Percentiles rank a stretch among this genome's conserved stretches.
Conservation (phyloP, 2,888 invertebrate species). For the Protophormia terraenovae region DNA sequence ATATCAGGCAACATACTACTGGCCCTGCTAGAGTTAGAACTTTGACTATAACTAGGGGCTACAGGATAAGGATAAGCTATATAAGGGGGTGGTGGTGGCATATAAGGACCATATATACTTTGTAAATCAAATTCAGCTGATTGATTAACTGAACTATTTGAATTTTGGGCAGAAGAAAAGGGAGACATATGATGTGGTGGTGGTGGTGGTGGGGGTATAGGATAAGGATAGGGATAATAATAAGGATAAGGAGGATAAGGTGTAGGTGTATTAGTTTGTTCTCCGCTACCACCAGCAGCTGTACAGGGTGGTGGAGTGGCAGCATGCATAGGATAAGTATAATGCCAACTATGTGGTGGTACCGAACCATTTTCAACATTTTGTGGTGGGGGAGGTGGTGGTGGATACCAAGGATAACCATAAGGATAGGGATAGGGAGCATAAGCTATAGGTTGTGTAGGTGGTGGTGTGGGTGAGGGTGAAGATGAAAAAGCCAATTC, state of each 20-base stretch:
- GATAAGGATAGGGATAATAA: slow-evolving; percentile 75
- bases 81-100: slow-evolving; percentile 70
- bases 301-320: slow-evolving; percentile 15
- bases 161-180: slow-evolving; percentile 64
- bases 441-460: slow-evolving; percentile 54
- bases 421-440: slow-evolving; percentile 76
- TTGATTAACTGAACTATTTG: slow-evolving; percentile 3
- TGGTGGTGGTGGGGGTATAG: slow-evolving; percentile 66
- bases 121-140: slow-evolving; percentile 71
- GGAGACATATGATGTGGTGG: slow-evolving; percentile 46
- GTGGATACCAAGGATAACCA: slow-evolving; percentile 78
- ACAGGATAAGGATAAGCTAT: slow-evolving; percentile 73
- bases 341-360: slow-evolving; percentile 66
- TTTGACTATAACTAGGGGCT: slow-evolving; percentile 74
- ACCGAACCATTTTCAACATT: slow-evolving; percentile 69
- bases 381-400: slow-evolving; percentile 70
- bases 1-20: slow-evolving; percentile 79
- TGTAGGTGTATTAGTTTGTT: slow-evolving; percentile 49
- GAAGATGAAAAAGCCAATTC: slow-evolving; percentile 70
- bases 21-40: slow-evolving; percentile 73
- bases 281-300: neutral
- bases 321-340: slow-evolving; percentile 64
- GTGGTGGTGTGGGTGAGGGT: slow-evolving; percentile 70
- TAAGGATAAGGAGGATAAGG: slow-evolving; percentile 75
- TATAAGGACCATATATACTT: slow-evolving; percentile 69